Conservation (phyloP, 2,113 vertebrate genomes). For the Cacatua alba region DNA sequence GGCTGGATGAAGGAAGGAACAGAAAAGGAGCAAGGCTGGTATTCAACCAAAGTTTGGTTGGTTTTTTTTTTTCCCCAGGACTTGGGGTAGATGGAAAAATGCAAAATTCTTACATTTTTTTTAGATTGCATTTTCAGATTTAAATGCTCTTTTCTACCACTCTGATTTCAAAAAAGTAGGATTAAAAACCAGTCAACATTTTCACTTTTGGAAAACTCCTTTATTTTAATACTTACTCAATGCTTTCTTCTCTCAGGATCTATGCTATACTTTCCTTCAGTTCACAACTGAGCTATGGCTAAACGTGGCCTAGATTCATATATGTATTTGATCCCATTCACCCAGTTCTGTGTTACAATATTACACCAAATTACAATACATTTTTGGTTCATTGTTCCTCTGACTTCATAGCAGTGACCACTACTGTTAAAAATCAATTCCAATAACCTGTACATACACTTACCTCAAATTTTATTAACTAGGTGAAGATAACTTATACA, state of each 20-base stretch:
- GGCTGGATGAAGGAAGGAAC: not conserved
- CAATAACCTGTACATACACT: not conserved
- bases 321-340: not conserved
- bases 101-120: not conserved
- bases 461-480: not conserved
- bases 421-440: not conserved
- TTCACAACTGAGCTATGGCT: not conserved
- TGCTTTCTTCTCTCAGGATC: not conserved
- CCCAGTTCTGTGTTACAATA: not conserved
- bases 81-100: not conserved
- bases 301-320: not conserved
- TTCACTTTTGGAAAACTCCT: not conserved
- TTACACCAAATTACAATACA: not conserved
- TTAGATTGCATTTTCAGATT: not conserved
- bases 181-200: not conserved
- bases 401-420: not conserved
- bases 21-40: not conserved
- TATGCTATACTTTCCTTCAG: not conserved
- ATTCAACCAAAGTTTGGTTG: accelerated
- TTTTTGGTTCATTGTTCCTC: not conserved
- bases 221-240: not conserved
- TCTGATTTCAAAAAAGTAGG: not conserved
- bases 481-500: not conserved
- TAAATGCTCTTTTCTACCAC: not conserved
- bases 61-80: not conserved